Evolutionary conservation across 2,888 invertebrate genomes (phyloP), one percentile per base, ranked within the genome.

Genomic region (Tortrix viridana): DNA sequence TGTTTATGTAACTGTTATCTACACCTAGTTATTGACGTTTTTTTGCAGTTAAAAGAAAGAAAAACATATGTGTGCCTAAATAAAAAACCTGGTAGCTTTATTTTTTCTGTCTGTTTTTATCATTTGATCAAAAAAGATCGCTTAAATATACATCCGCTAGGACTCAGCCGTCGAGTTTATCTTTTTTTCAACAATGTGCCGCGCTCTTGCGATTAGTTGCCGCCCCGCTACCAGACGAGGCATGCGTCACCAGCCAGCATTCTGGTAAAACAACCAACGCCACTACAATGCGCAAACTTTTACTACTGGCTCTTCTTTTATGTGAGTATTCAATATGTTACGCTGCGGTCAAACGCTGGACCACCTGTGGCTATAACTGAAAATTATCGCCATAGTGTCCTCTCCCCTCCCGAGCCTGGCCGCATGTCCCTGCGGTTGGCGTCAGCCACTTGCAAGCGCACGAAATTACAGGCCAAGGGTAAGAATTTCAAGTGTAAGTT

Each of bases 231-330:
- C 32, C 32, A 32, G 32, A n/a, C 22, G 16, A 22, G 38, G 18
- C 18, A 16, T 7, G 26, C 7, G 26, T 16, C 5, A 0, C 49
- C 49, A n/a, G 5, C 49, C 16, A 20, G 53, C 41, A 22, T 26
- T 43, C 18, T 12, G 12, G 50, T n/a, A 18, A 22, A 6, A 38
- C 41, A 23, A n/a, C 12, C n/a, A 23, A 54, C 6, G 23, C 4
- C 18, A 69, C 69, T 71, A 79, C 77, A 74, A 91, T 91, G 91
- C 82, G 86, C 55, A 85, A 77, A 76, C 73, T 89, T 70, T 77
- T 91, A 66, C 68, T 89, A 66, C 74, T 89, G 67, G 87, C 88
- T 6, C 79, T 91, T 64, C 74, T 91, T 56, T 81, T 91, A 41
- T 91, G 91, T 91, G 81, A 87, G 89, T 84, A 65, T 18, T 6